Evolutionary conservation across 2,113 vertebrate genomes (phyloP).

Genomic region (Anolis carolinensis): DNA sequence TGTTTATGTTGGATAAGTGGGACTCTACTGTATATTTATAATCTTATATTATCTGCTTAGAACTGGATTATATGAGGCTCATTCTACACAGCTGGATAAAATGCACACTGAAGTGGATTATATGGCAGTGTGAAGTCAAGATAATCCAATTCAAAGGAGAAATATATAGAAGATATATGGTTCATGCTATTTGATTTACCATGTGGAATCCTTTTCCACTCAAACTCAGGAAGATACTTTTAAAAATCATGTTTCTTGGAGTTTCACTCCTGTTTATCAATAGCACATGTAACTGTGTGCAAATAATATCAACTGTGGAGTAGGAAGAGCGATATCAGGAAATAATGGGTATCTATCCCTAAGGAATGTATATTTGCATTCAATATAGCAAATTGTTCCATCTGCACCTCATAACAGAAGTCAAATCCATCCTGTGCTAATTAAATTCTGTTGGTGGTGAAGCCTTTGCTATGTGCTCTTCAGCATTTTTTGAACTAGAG

Average conservation of each 20-base stretch:
- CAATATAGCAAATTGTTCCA: neutral
- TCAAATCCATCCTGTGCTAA: slow-evolving; percentile 2
- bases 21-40: too few species aligned
- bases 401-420: neutral
- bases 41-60: too few species aligned
- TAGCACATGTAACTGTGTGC: neutral
- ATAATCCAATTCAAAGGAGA: too few species aligned
- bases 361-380: slow-evolving; percentile 18
- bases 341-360: slow-evolving; percentile 1
- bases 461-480: neutral
- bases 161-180: too few species aligned
- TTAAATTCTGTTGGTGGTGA: neutral
- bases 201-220: neutral
- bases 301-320: slow-evolving; percentile 5
- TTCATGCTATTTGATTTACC: neutral
- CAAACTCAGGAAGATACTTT: neutral
- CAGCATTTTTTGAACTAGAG: neutral
- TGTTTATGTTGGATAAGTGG: too few species aligned
- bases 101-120: too few species aligned
- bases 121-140: too few species aligned
- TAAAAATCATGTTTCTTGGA: neutral
- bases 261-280: neutral
- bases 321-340: slow-evolving; percentile 3
- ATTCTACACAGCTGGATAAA: too few species aligned
- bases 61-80: too few species aligned